phyloP scores from a whole-genome alignment of 2,113 vertebrate species.

The Elachura formosa region DNA sequence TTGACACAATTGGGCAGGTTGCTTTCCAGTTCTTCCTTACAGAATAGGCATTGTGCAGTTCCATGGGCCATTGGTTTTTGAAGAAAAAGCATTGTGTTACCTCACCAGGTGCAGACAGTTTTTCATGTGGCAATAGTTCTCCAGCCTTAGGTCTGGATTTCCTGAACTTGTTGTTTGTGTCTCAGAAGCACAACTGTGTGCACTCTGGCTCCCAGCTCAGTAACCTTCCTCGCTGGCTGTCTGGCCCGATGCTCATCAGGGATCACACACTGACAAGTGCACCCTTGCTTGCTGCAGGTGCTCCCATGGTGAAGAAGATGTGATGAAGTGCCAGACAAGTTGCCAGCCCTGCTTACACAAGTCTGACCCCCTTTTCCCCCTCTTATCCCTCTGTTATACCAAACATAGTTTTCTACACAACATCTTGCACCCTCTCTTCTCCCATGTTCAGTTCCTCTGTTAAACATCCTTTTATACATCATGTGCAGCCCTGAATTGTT shows the following conservation, averaged over 20 bases:
- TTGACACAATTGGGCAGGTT: not conserved
- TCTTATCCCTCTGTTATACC: not conserved
- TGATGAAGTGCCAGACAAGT: not conserved
- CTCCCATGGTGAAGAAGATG: not conserved
- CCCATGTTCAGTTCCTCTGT: not conserved
- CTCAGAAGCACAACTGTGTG: not conserved
- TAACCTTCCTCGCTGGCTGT: not conserved
- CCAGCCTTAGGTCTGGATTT: not conserved
- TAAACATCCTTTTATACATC: not conserved
- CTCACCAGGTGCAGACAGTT: not conserved
- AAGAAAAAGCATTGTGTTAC: not conserved
- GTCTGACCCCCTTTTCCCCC: fast-evolving
- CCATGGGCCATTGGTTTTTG: not conserved
- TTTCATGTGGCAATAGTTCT: not conserved
- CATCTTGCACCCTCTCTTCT: not conserved
- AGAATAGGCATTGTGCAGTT: not conserved
- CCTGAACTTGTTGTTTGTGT: not conserved
- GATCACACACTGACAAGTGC: fast-evolving
- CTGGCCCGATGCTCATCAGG: not conserved
- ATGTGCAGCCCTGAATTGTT: not conserved
- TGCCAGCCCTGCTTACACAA: fast-evolving
- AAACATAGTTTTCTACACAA: not conserved
- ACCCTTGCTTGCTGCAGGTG: not conserved
- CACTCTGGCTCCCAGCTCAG: not conserved
- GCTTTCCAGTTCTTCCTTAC: not conserved